Percentiles rank a stretch among this genome's conserved stretches.
These are phyloP conservation scores for Phymatocera aterrima DNA, from an alignment of 2,888 invertebrate species.

Conservation along the genomic window DNA sequence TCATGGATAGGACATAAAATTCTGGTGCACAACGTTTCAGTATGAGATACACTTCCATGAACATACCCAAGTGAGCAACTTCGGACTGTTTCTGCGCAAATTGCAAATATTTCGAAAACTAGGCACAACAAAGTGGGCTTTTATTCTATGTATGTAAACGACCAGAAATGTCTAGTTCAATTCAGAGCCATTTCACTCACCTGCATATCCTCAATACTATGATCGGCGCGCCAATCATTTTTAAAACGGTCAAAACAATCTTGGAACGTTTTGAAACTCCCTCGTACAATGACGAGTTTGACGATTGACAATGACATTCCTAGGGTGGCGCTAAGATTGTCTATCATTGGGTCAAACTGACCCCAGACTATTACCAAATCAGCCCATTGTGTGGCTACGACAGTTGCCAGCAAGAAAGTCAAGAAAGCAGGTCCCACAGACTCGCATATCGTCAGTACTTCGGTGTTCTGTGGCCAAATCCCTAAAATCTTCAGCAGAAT, in stretches of 20 bases:
- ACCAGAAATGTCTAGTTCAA: background rate
- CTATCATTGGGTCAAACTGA: slow-evolving; percentile 17
- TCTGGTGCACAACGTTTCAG: too few relatives aligned
- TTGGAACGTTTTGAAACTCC: background rate
- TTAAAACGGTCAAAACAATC: background rate
- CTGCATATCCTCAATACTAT: background rate
- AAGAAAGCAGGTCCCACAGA: background rate
- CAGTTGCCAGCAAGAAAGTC: background rate
- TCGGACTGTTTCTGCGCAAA: too few relatives aligned
- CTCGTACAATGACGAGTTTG: background rate
- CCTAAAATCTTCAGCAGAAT: background rate
- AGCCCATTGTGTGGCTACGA: background rate
- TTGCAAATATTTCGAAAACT: background rate
- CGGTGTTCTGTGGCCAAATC: background rate
- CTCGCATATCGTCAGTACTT: background rate
- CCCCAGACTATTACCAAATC: slow-evolving; percentile 16
- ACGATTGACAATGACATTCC: background rate
- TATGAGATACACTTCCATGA: too few relatives aligned
- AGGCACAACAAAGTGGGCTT: too few relatives aligned
- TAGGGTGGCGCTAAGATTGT: background rate
- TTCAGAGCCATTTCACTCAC: background rate
- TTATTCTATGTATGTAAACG: background rate
- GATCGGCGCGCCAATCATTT: background rate
- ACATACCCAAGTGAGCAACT: too few relatives aligned
- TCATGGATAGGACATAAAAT: too few relatives aligned